Percentiles rank a stretch among this genome's conserved stretches.
phyloP scores from a whole-genome alignment of 2,888 invertebrate genomes.

The Julus scanicus region DNA sequence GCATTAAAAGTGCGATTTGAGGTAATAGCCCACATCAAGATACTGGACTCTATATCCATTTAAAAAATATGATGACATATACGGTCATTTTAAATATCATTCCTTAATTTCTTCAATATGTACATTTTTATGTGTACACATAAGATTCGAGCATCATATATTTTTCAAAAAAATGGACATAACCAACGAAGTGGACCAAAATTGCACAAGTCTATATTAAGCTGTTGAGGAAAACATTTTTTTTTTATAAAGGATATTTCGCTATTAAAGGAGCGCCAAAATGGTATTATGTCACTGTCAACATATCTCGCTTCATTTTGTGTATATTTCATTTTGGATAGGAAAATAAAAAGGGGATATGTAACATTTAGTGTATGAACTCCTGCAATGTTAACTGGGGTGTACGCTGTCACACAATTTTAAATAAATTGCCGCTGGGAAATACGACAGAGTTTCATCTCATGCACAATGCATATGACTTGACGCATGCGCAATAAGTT shows the following conservation, averaged over 20 bases:
- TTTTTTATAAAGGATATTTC: not conserved
- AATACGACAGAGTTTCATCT: not conserved
- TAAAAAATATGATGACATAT: too few species aligned
- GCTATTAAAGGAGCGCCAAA: not conserved
- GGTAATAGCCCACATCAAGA: too few species aligned
- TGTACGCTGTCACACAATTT: conserved; percentile 28
- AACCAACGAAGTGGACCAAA: not conserved
- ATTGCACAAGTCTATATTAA: not conserved
- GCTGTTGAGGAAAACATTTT: not conserved
- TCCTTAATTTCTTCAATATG: too few species aligned
- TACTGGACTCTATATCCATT: too few species aligned
- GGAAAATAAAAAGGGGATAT: not conserved
- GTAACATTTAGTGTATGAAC: conserved; percentile 22
- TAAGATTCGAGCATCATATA: not conserved
- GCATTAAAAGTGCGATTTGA: too few species aligned
- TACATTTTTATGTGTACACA: not conserved
- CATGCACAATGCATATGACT: not conserved
- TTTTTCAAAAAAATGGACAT: not conserved
- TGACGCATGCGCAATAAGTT: not conserved
- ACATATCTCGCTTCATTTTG: not conserved
- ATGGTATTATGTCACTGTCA: conserved; percentile 16
- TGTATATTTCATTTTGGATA: conserved; percentile 22
- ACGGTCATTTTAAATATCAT: too few species aligned
- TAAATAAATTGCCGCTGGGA: conserved; percentile 15
- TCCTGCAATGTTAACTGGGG: conserved; percentile 28